Evolutionary conservation across 2,797 vertebrate genomes (phyloP).

Genomic region (Luscinia luscinia): DNA sequence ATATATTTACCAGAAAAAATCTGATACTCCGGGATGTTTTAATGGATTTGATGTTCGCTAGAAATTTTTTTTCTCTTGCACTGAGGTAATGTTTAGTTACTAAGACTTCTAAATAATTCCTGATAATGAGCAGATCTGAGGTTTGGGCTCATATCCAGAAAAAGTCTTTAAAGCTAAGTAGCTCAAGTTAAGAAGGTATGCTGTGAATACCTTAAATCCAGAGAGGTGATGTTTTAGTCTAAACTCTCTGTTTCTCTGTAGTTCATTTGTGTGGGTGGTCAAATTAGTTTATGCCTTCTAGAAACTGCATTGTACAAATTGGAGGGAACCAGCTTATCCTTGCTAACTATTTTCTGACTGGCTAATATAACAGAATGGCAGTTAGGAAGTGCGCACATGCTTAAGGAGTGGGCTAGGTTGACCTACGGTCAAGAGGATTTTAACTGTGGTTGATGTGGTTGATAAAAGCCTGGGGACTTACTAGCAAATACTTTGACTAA

Average conservation of each 20-base stretch:
- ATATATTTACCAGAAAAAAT: neutral
- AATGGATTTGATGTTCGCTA: neutral
- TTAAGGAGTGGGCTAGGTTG: neutral
- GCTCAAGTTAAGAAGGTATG: neutral
- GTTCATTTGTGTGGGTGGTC: neutral
- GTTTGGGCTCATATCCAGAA: neutral
- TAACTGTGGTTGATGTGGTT: neutral
- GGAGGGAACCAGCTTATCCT: accelerated
- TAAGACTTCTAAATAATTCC: neutral
- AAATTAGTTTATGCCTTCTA: neutral
- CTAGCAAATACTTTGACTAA: neutral
- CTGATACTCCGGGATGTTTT: neutral
- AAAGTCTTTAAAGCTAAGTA: neutral
- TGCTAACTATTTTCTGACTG: neutral
- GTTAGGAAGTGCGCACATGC: accelerated
- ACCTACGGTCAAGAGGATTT: neutral
- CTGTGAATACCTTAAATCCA: neutral
- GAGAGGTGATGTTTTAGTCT: neutral
- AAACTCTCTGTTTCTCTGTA: neutral
- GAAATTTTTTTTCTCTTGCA: neutral
- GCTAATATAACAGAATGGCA: neutral
- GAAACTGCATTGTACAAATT: neutral
- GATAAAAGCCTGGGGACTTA: neutral
- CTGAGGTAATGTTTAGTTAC: neutral
- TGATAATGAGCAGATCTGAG: neutral